Conservation (phyloP, 2,113 vertebrate species). For the Bombycilla garrulus region DNA sequence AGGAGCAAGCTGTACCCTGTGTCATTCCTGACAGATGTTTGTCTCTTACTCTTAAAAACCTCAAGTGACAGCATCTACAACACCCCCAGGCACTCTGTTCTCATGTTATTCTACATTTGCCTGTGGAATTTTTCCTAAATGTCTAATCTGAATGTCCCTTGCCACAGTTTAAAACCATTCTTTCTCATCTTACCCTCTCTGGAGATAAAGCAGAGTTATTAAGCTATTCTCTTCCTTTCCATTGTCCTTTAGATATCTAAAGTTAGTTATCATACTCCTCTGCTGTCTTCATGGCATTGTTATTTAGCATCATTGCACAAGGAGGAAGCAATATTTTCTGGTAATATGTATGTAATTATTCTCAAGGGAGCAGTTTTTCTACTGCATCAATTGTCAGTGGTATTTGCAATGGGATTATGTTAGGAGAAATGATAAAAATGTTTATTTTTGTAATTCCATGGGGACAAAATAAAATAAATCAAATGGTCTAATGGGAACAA, state of each 20-base stretch:
- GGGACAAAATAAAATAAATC: neutral
- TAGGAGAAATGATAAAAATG: neutral
- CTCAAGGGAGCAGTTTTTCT: neutral
- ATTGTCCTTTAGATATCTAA: neutral
- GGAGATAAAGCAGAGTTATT: neutral
- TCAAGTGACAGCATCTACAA: neutral
- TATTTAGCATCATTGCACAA: neutral
- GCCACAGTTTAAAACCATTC: neutral
- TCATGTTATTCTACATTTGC: neutral
- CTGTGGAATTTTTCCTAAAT: neutral
- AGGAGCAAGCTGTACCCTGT: neutral
- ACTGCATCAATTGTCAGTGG: neutral
- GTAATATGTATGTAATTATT: neutral
- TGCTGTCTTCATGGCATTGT: neutral
- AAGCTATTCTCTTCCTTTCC: neutral
- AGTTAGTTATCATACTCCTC: neutral
- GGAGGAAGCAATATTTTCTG: neutral
- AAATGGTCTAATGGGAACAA: neutral
- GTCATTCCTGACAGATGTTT: conserved; percentile 15
- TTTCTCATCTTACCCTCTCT: neutral
- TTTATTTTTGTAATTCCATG: neutral
- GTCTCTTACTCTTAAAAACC: neutral
- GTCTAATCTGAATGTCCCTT: neutral
- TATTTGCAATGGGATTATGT: conserved; percentile 5
- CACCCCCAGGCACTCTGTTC: neutral